Evolutionary conservation across 2,797 vertebrate species (phyloP).

Genomic region (Alfaro cultratus): DNA sequence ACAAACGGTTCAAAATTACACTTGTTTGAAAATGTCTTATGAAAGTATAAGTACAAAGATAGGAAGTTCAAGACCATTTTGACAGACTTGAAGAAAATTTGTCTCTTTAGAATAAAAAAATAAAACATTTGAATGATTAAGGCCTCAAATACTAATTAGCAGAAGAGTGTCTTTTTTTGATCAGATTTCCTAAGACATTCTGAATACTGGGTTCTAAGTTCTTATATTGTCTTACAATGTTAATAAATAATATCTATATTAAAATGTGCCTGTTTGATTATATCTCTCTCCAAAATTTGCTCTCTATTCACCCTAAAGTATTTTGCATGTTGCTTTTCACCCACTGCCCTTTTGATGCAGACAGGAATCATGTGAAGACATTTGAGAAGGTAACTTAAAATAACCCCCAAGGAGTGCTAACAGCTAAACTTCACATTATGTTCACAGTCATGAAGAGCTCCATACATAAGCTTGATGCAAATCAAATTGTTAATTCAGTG

Average conservation of each 20-base stretch:
- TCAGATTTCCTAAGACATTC: neutral
- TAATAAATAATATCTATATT: neutral
- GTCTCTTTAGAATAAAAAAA: neutral
- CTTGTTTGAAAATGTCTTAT: neutral
- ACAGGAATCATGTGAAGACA: neutral
- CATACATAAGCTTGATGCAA: neutral
- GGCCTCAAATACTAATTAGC: neutral
- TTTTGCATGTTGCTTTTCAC: neutral
- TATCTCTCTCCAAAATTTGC: neutral
- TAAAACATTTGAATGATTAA: neutral
- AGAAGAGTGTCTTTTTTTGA: neutral
- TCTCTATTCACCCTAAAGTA: neutral
- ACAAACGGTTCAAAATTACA: neutral
- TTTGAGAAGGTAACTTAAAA: conserved; percentile 3
- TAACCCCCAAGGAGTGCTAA: neutral
- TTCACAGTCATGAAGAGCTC: neutral
- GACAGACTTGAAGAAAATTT: neutral
- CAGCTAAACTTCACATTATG: neutral
- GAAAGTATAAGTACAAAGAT: neutral
- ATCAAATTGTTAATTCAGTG: neutral
- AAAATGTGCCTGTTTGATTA: neutral
- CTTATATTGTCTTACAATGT: neutral
- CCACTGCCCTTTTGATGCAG: neutral
- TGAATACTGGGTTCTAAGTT: neutral
- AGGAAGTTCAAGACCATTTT: neutral